Percentiles rank a stretch among this genome's conserved stretches.
phyloP scores from a whole-genome alignment of 1,140 invertebrate genomes.

The Hycleus cichorii region DNA sequence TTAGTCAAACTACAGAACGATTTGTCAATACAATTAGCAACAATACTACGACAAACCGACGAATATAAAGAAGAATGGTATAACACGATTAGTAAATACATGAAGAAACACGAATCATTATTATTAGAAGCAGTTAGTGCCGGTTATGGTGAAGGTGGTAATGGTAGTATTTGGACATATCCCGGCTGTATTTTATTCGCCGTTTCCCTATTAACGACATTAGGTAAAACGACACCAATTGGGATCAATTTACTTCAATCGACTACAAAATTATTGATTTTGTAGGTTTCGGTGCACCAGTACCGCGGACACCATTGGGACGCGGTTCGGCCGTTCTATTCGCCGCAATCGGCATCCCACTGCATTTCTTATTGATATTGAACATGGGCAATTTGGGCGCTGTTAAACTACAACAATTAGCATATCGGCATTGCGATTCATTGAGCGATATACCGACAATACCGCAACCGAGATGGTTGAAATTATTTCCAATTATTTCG shows the following conservation, averaged over 20 bases:
- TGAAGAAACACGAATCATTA: constrained; percentile 46
- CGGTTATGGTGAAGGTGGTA: constrained; percentile 48
- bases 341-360: constrained; percentile 51
- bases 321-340: constrained; percentile 51
- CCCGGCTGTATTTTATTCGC: constrained; percentile 54
- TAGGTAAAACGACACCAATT: constrained; percentile 41
- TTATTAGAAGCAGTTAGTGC: constrained; percentile 47
- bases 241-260: too few relatives aligned
- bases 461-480: constrained; percentile 38
- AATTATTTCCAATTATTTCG: constrained; percentile 42
- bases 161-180: constrained; percentile 53
- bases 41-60: constrained; percentile 45
- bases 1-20: constrained; percentile 46
- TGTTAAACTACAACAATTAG: constrained; percentile 45
- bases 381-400: constrained; percentile 54
- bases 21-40: constrained; percentile 45
- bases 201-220: constrained; percentile 52
- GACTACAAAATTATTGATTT: constrained; percentile 6
- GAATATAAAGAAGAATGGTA: constrained; percentile 44
- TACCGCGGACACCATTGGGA: constrained; percentile 51
- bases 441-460: constrained; percentile 22
- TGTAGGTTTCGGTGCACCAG: constrained; percentile 55
- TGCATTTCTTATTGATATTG: constrained; percentile 54
- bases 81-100: constrained; percentile 46
- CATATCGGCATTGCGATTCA: constrained; percentile 24